Base-by-base conservation (phyloP, 1,140 invertebrate species). In the Babylonia areolata region DNA sequence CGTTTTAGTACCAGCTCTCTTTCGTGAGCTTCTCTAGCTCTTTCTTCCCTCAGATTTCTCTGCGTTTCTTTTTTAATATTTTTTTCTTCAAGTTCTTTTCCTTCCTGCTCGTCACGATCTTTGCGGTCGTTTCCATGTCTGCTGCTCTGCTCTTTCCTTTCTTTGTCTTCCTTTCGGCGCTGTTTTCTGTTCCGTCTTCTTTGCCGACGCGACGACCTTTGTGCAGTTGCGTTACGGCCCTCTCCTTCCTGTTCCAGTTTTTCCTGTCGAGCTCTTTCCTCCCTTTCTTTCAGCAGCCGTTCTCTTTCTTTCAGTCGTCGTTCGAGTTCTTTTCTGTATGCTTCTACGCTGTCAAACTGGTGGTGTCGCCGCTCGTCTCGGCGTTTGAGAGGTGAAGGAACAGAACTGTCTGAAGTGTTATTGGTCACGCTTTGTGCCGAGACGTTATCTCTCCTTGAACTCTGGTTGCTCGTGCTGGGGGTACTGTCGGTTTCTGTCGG, bases 11-110 rank as follows among this genome's bases (percentile, higher is more conserved):
- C 33, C 39, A 46, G 42, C 80, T 82, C 80, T 84, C 51, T 39
- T 54, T 86, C 40, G 51, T 46, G 33, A 28, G 58, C 33, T 31
- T 28, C 23, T n/a, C 69, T 42, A 51, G 78, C 51, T 79, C 77
- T 71, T 31, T 51, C 64, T 58, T 69, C 79, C 42, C 39, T 64
- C 35, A 33, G 37, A 77, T 84, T 69, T 64, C 75, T n/a, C 3
- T 54, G 31, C n/a, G n/a, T n/a, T n/a, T n/a, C n/a, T 87, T 81
- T 81, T 78, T 79, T 77, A n/a, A 31, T 12, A 9, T 17, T 51
- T 17, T 51, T 0, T 51, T 51, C 46, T 51, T 17, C 17, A 17
- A 9, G 46, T 51, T 17, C 9, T 51, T 51, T 51, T 51, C 17
- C 46, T 51, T 17, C 1, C 17, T 51, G 9, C 2, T 51, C 46